A percentile compares a stretch with the other conserved stretches of the same genome.
Conservation (phyloP, 2,888 invertebrate species). For the Falcaria lacertinaria region DNA sequence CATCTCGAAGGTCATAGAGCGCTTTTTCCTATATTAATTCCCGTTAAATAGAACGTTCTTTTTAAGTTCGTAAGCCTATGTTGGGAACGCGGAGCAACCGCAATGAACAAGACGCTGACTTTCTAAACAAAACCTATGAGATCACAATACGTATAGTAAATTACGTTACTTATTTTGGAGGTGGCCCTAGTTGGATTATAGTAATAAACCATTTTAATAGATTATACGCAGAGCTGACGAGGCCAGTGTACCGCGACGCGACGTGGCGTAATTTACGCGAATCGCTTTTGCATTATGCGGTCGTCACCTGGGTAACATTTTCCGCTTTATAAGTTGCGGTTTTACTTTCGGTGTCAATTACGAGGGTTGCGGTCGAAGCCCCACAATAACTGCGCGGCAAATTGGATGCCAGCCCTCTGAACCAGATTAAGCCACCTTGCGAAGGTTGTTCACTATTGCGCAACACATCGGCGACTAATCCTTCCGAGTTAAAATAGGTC, state of each 20-base stretch:
- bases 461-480: conserved; percentile 41
- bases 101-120: conserved; percentile 75
- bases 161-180: conserved; percentile 71
- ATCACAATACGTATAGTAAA: conserved; percentile 57
- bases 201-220: conserved; percentile 60
- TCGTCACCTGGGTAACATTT: conserved; percentile 42
- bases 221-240: conserved; percentile 43
- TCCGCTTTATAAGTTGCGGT: conserved; percentile 58
- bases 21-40: conserved; percentile 64
- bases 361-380: conserved; percentile 69
- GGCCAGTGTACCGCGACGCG: conserved; percentile 30
- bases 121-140: conserved; percentile 76
- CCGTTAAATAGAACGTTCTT: conserved; percentile 68
- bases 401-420: conserved; percentile 70
- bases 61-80: conserved; percentile 60
- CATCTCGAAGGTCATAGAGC: conserved; percentile 53
- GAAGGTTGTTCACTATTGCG: conserved; percentile 57
- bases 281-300: conserved; percentile 46
- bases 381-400: conserved; percentile 54
- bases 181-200: conserved; percentile 47
- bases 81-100: conserved; percentile 69
- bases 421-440: conserved; percentile 62
- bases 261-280: conserved; percentile 49
- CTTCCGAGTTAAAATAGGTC: conserved; percentile 45
- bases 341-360: conserved; percentile 70